Conservation (phyloP, 2,797 vertebrate species). For the Menidia menidia region DNA sequence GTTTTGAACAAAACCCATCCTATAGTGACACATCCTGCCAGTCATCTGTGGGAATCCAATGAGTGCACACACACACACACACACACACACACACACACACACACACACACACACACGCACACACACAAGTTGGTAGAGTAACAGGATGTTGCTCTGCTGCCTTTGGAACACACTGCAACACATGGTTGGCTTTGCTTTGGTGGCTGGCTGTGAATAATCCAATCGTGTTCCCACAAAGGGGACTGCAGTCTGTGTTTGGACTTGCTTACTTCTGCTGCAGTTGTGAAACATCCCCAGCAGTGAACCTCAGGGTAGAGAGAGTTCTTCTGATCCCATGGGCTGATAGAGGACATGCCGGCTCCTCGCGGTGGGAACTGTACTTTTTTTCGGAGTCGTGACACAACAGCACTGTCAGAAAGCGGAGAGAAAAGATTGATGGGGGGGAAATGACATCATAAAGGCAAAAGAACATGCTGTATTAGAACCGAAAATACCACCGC, state of each 20-base stretch:
- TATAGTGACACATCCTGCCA: constrained; percentile 54
- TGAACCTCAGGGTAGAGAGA: constrained; percentile 74
- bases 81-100: background rate
- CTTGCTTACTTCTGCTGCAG: constrained; percentile 63
- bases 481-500: constrained; percentile 14
- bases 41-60: constrained; percentile 35
- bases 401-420: constrained; percentile 45
- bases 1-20: constrained; percentile 47
- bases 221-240: constrained; percentile 47
- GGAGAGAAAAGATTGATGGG: constrained; percentile 43
- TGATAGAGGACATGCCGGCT: constrained; percentile 70
- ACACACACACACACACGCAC: background rate
- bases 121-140: constrained; percentile 34
- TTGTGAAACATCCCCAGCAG: constrained; percentile 76
- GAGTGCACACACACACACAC: constrained; percentile 27
- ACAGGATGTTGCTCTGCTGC: constrained; percentile 69
- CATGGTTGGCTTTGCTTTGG: constrained; percentile 50
- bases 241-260: constrained; percentile 74
- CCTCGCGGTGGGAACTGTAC: constrained; percentile 68
- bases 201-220: constrained; percentile 70
- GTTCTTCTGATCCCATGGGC: constrained; percentile 69
- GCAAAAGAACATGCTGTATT: constrained; percentile 53
- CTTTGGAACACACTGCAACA: constrained; percentile 50
- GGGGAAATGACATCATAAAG: constrained; percentile 14
- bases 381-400: constrained; percentile 63